Conservation (phyloP, 2,888 invertebrate species). For the Drosophila rellima region DNA sequence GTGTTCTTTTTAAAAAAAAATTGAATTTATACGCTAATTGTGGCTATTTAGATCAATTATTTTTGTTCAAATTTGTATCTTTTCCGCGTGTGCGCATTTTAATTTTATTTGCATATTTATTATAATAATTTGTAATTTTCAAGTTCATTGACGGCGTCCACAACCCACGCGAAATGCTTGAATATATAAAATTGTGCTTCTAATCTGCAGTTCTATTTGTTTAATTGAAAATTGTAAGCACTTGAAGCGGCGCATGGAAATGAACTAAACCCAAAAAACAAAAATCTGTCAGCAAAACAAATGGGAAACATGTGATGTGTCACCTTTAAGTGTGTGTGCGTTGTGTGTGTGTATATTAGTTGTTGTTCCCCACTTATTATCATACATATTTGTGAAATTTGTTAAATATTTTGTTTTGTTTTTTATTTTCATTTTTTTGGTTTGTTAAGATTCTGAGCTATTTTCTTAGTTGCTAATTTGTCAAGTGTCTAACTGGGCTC, state of each 20-base stretch:
- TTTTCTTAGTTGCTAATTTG: conserved; percentile 69
- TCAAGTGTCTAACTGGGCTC: conserved; percentile 50
- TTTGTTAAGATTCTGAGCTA: conserved; percentile 48
- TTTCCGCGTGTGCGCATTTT: conserved; percentile 43
- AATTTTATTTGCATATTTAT: conserved; percentile 24
- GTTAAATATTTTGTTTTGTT: conserved; percentile 46
- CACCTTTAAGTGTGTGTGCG: conserved; percentile 21
- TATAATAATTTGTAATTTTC: conserved; percentile 55
- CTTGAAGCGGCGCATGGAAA: conserved; percentile 57
- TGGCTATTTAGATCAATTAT: conserved; percentile 32
- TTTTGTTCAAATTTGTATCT: conserved; percentile 5
- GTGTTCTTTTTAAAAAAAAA: conserved; percentile 11
- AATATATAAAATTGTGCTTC: conserved; percentile 13
- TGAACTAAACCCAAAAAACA: conserved; percentile 29
- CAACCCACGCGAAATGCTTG: conserved; percentile 29
- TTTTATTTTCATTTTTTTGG: conserved; percentile 14
- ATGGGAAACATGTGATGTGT: conserved; percentile 70
- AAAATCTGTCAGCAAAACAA: conserved; percentile 57
- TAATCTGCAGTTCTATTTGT: conserved; percentile 47
- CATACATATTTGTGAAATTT: conserved; percentile 61
- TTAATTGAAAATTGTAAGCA: conserved; percentile 51
- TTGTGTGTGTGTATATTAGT: conserved; percentile 14
- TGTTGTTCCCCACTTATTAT: conserved; percentile 51
- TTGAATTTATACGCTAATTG: conserved; percentile 27
- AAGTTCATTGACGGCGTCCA: conserved; percentile 69